Evolutionary conservation across 1,140 invertebrate genomes (phyloP), one percentile per base, ranked within the genome.

Genomic region (Zaprionus vittiger): DNA sequence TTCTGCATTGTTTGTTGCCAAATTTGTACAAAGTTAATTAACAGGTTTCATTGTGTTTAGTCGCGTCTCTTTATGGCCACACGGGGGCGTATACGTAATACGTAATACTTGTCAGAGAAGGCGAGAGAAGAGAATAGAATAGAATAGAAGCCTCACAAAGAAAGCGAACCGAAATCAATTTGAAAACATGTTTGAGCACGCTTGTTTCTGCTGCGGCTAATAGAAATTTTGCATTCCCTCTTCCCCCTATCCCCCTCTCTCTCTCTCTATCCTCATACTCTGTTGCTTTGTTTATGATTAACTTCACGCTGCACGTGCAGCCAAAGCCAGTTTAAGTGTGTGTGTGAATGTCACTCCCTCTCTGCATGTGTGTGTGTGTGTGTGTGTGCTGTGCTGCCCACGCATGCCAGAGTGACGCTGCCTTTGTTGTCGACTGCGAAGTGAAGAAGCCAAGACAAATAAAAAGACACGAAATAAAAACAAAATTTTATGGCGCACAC

Each of bases 21-120:
- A 87, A 87, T 83, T 87, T 83, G 83, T 73, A 47, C 84, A 87
- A 72, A 89, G 71, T 83, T 87, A 83, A 87, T 87, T 87, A 87
- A 87, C 83, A 79, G 81, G 83, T 87, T 87, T 87, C 81, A 83
- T 80, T 87, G 81, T 80, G 73, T 69, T 55, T 64, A 22, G 38
- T 60, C 41, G 73, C 66, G 63, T 41, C 66, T 80, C 57, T 73
- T 83, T 72, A 67, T 60, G 73, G 37, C 64, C 37, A 67, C 79
- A 47, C 74, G 83, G 84, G 78, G 84, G 84, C 84, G 84, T 81
- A 79, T 87, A 69, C 78, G 73, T 81, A 73, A 83, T 89, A 52
- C 55, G 38, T 57, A 64, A 70, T 47, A 47, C 37, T 38, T 38
- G 14, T 38, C n/a, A n/a, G n/a, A 2, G 6, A 7, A 17, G n/a